phyloP scores from a whole-genome alignment of 2,888 invertebrate species.

The Eilema griseolum region DNA sequence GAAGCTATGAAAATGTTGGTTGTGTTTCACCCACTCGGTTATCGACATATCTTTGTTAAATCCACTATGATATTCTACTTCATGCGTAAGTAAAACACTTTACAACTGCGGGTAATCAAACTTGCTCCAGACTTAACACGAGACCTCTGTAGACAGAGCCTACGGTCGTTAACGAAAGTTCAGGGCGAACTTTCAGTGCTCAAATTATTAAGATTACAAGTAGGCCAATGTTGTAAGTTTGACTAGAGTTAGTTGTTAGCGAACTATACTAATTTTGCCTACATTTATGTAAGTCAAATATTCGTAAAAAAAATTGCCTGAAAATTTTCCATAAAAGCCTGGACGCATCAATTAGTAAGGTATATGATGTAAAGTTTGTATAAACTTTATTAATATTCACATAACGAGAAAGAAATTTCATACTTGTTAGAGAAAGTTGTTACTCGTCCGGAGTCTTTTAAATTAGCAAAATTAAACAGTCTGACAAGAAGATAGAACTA shows the following conservation, averaged over 20 bases:
- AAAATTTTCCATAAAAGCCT: too few species aligned
- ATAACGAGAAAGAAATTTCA: too few species aligned
- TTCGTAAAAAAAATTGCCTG: too few species aligned
- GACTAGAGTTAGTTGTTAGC: not conserved
- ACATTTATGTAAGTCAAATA: not conserved
- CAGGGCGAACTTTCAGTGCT: not conserved
- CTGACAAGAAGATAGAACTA: not conserved
- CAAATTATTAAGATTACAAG: not conserved
- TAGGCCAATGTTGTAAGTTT: not conserved
- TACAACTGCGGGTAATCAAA: conserved; percentile 1
- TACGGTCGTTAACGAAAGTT: not conserved
- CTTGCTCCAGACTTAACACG: not conserved
- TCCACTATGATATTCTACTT: not conserved
- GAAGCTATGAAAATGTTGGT: too few species aligned
- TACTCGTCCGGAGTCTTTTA: not conserved
- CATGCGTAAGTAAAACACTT: not conserved
- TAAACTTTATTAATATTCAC: too few species aligned
- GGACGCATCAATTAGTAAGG: too few species aligned
- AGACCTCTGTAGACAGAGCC: not conserved
- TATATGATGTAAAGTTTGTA: too few species aligned
- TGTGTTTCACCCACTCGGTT: not conserved
- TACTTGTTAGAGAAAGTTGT: too few species aligned
- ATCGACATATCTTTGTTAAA: not conserved
- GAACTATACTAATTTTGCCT: not conserved
- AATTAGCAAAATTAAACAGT: not conserved